Evolutionary conservation across 1,140 invertebrate species (phyloP).

Genomic region (Sarcophaga bullata): DNA sequence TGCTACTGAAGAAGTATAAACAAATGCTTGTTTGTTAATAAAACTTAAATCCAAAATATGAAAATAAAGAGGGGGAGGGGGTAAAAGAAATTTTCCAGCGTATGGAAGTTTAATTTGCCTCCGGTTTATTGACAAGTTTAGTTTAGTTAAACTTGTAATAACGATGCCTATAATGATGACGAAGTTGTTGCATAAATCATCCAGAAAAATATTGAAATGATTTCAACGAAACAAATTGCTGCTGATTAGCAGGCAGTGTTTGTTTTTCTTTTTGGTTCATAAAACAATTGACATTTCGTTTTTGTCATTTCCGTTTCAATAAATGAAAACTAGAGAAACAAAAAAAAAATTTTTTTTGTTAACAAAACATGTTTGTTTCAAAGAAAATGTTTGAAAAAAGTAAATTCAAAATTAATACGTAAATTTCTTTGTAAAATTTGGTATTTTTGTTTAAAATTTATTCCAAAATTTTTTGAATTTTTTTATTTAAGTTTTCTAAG

Average conservation of each 20-base stretch:
- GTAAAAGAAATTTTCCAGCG: neutral
- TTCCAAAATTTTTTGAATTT: neutral
- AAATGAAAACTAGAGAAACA: neutral
- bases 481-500: neutral
- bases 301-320: slow-evolving; percentile 18
- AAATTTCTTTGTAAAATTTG: neutral
- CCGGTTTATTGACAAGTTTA: slow-evolving; percentile 17
- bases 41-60: too few species aligned
- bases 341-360: too few species aligned
- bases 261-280: neutral
- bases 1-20: neutral
- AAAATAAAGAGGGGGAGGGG: neutral
- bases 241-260: neutral
- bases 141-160: neutral
- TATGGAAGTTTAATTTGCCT: slow-evolving; percentile 6
- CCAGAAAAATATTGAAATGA: too few species aligned
- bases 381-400: neutral
- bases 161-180: too few species aligned
- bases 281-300: neutral
- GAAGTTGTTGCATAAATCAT: too few species aligned
- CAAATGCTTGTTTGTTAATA: too few species aligned
- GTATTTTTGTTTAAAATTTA: neutral
- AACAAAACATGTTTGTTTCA: slow-evolving; percentile 22
- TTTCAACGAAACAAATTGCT: neutral
- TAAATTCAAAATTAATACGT: too few species aligned